A percentile compares a stretch with the other conserved stretches of the same genome.
Evolutionary conservation across 2,797 vertebrate species (phyloP).

Genomic region (Varecia variegata): DNA sequence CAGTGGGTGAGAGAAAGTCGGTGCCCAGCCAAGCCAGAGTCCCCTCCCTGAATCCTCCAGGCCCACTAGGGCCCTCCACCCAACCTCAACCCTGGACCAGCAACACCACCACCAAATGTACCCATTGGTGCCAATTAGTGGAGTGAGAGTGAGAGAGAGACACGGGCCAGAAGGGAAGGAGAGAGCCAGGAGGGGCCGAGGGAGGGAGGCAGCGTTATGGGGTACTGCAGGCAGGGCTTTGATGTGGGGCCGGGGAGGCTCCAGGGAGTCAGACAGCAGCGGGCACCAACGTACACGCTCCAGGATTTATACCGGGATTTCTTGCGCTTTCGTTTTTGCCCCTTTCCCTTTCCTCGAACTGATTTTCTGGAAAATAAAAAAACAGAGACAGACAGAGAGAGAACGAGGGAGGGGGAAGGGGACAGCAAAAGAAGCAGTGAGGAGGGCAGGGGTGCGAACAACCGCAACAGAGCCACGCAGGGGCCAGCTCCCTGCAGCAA

Average conservation of each 20-base stretch:
- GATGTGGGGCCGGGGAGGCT: slow-evolving; percentile 72
- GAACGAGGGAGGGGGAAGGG: slow-evolving; percentile 62
- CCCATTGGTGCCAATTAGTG: slow-evolving; percentile 83
- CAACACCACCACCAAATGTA: slow-evolving; percentile 72
- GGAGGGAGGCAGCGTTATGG: slow-evolving; percentile 11
- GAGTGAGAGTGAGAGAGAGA: slow-evolving; percentile 79
- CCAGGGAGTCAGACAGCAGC: slow-evolving; percentile 81
- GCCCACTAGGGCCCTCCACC: neutral
- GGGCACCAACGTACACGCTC: slow-evolving; percentile 89
- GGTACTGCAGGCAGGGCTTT: slow-evolving; percentile 75
- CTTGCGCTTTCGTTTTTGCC: slow-evolving; percentile 99
- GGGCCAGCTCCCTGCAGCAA: neutral
- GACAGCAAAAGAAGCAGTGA: slow-evolving; percentile 74
- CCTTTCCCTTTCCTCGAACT: slow-evolving; percentile 95
- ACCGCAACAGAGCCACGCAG: neutral
- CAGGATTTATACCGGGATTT: slow-evolving; percentile 94
- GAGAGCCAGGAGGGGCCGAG: neutral
- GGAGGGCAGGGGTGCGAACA: slow-evolving; percentile 25
- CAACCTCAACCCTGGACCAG: slow-evolving; percentile 21
- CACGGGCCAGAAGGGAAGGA: neutral
- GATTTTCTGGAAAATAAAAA: slow-evolving; percentile 92
- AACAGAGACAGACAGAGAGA: slow-evolving; percentile 77
- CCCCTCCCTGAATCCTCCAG: slow-evolving; percentile 66
- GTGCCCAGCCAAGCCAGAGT: slow-evolving; percentile 82
- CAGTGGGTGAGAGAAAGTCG: slow-evolving; percentile 78